phyloP scores from a whole-genome alignment of 2,797 vertebrate genomes.

The Muraenolepis orangiensis region DNA sequence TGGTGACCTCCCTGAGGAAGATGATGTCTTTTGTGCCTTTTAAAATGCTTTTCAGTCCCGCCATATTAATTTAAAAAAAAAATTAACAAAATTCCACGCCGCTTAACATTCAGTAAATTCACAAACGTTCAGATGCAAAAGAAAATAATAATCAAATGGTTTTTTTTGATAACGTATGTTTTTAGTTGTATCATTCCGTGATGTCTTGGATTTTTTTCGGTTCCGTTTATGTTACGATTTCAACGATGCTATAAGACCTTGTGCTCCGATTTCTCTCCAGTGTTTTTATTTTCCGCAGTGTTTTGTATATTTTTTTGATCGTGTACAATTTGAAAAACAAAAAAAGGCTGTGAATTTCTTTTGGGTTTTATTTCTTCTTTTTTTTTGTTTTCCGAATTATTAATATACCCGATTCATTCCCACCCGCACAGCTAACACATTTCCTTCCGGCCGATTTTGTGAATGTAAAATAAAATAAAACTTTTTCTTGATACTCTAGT shows the following conservation, averaged over 20 bases:
- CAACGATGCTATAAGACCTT: slow-evolving; percentile 18
- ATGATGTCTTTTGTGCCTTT: slow-evolving; percentile 42
- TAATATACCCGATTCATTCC: slow-evolving; percentile 81
- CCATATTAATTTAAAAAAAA: slow-evolving; percentile 49
- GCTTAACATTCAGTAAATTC: neutral
- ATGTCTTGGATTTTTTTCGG: slow-evolving; percentile 47
- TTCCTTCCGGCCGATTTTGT: slow-evolving; percentile 77
- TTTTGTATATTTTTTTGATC: slow-evolving; percentile 67
- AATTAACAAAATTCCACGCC: slow-evolving; percentile 56
- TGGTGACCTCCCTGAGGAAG: slow-evolving; percentile 7
- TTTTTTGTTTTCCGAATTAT: slow-evolving; percentile 58
- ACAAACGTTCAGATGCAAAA: neutral
- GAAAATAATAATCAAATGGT: no score
- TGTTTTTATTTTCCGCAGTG: slow-evolving; percentile 43
- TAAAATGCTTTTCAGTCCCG: slow-evolving; percentile 64
- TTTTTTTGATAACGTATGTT: neutral
- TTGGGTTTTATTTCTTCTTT: no score
- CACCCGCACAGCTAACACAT: slow-evolving; percentile 90
- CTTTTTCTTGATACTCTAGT: slow-evolving; percentile 60
- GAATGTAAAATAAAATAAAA: slow-evolving; percentile 62
- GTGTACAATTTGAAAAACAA: slow-evolving; percentile 71
- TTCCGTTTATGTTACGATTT: slow-evolving; percentile 51
- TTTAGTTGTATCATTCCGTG: slow-evolving; percentile 59
- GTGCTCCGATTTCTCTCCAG: slow-evolving; percentile 47
- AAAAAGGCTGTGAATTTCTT: slow-evolving; percentile 74